Base-by-base conservation (phyloP, 2,113 vertebrate genomes). In the Elanoides forficatus region DNA sequence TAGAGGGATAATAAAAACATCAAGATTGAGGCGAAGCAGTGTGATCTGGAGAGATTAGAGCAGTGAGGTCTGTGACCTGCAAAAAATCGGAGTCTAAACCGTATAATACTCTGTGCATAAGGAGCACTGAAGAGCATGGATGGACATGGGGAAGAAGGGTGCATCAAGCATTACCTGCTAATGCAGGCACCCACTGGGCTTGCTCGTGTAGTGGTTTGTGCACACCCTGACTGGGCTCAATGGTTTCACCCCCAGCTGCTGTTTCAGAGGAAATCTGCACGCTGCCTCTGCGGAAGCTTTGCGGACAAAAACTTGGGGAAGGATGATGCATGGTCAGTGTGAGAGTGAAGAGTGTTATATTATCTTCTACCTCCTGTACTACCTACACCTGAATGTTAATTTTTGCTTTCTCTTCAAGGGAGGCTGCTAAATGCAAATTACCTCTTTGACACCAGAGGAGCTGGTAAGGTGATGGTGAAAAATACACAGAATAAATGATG, bases 351-450 rank as follows among this genome's bases (percentile, higher is more conserved):
- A 56, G 2, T 40, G 25, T 58, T 73, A 23, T 9, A 45, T 67
- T 52, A 29, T 70, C 66, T 83, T 59, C 43, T 94, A 7, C 38
- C 15, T 75, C 29, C 68, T 45, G 34, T 47, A 48, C 50, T 73
- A 26, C 25, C 26, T 50, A 25, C 59, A 86, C 38, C 38, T 81
- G 86, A 83, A 73, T 78, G 63, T 81, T 91, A 78, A 86, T 91
- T 88, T 92, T 84, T 89, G 55, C 38, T 83, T 93, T 93, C 59
- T 84, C 7, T 96, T 95, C 67, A 70, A 86, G 45, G 27, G 63
- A 86, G 52, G 59, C 80, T 79, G 48, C 47, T 93, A 89, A 81
- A 92, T 75, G 30, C 72, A 91, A 83, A 90, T 90, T 88, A 32
- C 21, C 23, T 83, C 22, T 34, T 56, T 3, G 63, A 21, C 27